Base-by-base conservation (phyloP, 2,888 invertebrate species). In the Cordilura impudica region DNA sequence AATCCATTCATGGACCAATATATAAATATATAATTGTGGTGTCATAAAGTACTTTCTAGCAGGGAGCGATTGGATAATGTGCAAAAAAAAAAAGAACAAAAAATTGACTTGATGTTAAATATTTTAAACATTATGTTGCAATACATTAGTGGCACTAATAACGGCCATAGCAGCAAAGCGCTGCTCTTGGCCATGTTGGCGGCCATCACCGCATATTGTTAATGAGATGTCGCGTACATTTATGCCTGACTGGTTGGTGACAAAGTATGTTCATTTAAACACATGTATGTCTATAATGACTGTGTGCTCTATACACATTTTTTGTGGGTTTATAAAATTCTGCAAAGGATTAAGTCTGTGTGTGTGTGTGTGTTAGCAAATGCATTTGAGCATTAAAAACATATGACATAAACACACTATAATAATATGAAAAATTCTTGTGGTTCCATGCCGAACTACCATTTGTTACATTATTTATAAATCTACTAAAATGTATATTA, bases 211-310 rank as follows among this genome's bases (percentile, higher is more conserved):
- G 79, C 80, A 81, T 71, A 80, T 81, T 81, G 81, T 83, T 83
- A 83, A 83, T 82, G 82, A 83, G 83, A 79, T 83, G 83, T 81
- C 80, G 81, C 67, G 54, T 65, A 56, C 78, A 83, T 82, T 81
- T 74, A 80, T 75, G 80, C 79, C 78, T 73, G 73, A 78, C 73
- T 78, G 69, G 73, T 45, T 73, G 39, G 51, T 69, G 73, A 73
- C 58, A 72, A 61, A 67, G 56, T 47, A 43, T 61, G 23, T 23
- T 6, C 6, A 47, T 61, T 16, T 53, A 19, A 45, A 16, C 26
- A 2, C 35, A 12, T 19, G 43, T 54, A 14, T n/a, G 12, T 10
- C 51, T 19, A n/a, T 35, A 53, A 29, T 29, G 23, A 26, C 26
- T 26, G 3, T 26, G 6, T 26, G 6, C 26, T 60, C 21, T 56